Base-by-base conservation (phyloP, 2,888 invertebrate species). In the Eretmocerus hayati region DNA sequence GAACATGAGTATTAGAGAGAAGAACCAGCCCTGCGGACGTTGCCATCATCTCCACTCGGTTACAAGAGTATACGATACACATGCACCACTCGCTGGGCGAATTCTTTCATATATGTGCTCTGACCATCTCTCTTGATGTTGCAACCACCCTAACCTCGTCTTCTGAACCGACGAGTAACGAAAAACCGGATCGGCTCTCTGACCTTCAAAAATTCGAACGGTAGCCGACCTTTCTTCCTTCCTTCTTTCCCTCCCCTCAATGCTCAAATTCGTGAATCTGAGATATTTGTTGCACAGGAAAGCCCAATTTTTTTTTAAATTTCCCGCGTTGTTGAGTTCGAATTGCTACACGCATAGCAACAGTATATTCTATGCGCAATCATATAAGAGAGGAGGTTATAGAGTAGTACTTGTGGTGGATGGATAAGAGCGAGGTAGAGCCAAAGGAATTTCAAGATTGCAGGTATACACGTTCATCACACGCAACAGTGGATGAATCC, bases 141-240 rank as follows among this genome's bases (percentile, higher is more conserved):
- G n/a, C n/a, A n/a, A 39, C 55, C 38, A 13, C 42, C 41, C 30
- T 30, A 31, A 20, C 18, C 48, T 20, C 43, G 41, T 26, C 33
- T 48, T 37, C 31, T 5, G n/a, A 2, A n/a, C 26, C 4, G 19
- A 43, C 49, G 46, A 52, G 51, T 54, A n/a, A 54, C 54, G 54
- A 48, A 49, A 54, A 54, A 54, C 54, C 54, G 54, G 54, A 51
- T 54, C 46, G 54, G 41, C 36, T 8, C 30, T 30, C 30, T 49
- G 51, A 52, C 54, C 54, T 54, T 54, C 51, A 48, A 50, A 48
- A 50, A 53, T 30, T 53, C 53, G 53, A 50, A 54, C 53, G 53
- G 53, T 51, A 50, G 53, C 53, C 26, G 8, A 26, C 26, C 26
- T 26, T 26, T 26, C 11, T 26, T 26, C 26, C 26, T 26, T 11